A percentile compares a stretch with the other conserved stretches of the same genome.
These are phyloP conservation scores for Drosophila repleta DNA, from an alignment of 1,140 invertebrate genomes.

Conservation along the genomic window DNA sequence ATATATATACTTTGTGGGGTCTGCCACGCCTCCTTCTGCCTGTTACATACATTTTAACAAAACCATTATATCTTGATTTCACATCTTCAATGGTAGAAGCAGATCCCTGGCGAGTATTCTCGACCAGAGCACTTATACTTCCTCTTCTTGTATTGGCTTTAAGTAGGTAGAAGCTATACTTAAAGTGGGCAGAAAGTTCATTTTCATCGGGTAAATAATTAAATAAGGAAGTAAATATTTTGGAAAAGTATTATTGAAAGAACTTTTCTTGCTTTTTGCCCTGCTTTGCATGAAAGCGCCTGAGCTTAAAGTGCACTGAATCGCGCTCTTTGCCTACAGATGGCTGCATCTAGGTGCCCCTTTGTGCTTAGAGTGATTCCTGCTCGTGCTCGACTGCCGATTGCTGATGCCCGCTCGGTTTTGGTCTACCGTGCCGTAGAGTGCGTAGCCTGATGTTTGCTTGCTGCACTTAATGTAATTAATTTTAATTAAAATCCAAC, in stretches of 20 bases:
- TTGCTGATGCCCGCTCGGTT: constrained; percentile 30
- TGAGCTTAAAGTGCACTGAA: constrained; percentile 57
- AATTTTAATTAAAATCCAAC: constrained; percentile 82
- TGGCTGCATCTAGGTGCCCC: not conserved
- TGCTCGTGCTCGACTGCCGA: constrained; percentile 43
- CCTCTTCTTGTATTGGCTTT: not conserved
- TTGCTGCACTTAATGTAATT: constrained; percentile 81
- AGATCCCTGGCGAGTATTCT: no score
- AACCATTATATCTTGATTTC: no score
- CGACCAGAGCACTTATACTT: no score
- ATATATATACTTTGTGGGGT: no score
- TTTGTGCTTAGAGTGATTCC: constrained; percentile 44
- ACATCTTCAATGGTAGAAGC: no score
- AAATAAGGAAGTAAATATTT: not conserved
- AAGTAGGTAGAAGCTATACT: no score
- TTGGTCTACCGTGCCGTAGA: not conserved
- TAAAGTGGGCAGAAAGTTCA: no score
- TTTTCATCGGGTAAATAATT: no score
- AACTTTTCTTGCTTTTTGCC: constrained; percentile 8
- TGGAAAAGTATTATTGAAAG: not conserved
- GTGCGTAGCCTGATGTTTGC: constrained; percentile 66
- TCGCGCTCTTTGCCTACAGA: constrained; percentile 3
- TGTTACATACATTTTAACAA: no score
- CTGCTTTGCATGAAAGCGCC: constrained; percentile 13
- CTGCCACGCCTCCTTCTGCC: no score